Conservation (phyloP, 2,888 invertebrate species). For the Drosophila kuntzei region DNA sequence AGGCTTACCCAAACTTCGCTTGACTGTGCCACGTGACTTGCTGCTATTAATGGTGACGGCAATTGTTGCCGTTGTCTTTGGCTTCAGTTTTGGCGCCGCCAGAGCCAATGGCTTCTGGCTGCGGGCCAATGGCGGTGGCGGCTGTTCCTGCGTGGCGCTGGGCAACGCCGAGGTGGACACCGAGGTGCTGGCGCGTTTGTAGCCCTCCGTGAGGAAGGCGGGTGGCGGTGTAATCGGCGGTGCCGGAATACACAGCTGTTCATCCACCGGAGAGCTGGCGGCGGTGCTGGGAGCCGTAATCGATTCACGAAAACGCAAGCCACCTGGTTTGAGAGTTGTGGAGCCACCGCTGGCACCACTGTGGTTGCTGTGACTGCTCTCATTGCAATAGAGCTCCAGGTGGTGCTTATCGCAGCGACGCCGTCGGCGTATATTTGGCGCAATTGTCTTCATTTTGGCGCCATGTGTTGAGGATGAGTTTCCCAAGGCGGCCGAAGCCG, state of each 20-base stretch:
- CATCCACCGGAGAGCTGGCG: conserved; percentile 80
- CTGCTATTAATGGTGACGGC: conserved; percentile 70
- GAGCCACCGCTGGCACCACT: conserved; percentile 12
- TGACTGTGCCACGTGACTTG: conserved; percentile 75
- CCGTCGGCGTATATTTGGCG: conserved; percentile 88
- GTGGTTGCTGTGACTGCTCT: conserved; percentile 24
- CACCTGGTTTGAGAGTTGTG: conserved; percentile 59
- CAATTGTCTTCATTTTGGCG: conserved; percentile 88
- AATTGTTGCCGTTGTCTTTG: conserved; percentile 74
- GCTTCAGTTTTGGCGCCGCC: conserved; percentile 58
- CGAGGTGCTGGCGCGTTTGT: conserved; percentile 85
- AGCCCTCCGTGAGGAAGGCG: conserved; percentile 88
- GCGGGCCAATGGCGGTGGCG: conserved; percentile 23
- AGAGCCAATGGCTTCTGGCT: conserved; percentile 51
- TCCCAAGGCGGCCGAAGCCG: conserved; percentile 40
- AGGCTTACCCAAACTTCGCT: conserved; percentile 78
- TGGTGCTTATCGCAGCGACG: conserved; percentile 89
- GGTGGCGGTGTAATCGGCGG: conserved; percentile 90
- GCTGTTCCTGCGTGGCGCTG: conserved; percentile 58
- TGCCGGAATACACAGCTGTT: conserved; percentile 84
- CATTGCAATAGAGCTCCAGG: conserved; percentile 85
- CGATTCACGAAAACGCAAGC: conserved; percentile 64
- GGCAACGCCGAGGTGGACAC: conserved; percentile 76
- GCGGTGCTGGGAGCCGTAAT: conserved; percentile 75
- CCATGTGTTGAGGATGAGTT: conserved; percentile 50